Base-by-base conservation (phyloP, 2,797 vertebrate genomes). In the Orestias chungarensis region DNA sequence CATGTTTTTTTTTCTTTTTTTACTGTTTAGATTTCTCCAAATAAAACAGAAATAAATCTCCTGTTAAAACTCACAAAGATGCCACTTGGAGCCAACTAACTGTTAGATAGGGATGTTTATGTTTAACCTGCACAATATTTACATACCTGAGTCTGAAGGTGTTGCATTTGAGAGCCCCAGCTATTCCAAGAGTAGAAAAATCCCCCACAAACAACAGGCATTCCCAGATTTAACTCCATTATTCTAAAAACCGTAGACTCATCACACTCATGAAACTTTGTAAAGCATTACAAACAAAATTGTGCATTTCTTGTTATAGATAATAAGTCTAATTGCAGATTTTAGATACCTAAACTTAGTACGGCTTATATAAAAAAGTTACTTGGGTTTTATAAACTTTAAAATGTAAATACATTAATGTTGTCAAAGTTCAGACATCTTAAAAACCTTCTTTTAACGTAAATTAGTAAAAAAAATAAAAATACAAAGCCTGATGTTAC, bases 51-150 rank as follows among this genome's bases (percentile, higher is more conserved):
- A 54, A 47, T 68, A 72, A 29, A 77, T 79, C 78, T 89, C 65
- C 76, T 73, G 87, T 82, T 88, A 78, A 92, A 88, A 88, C 85
- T 83, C 86, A 89, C 89, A 82, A 72, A 85, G 88, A 89, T 90
- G 87, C 86, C 81, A 87, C 83, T 89, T 84, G 83, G 88, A 86
- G 82, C 77, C 82, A 88, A 68, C 75, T 83, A 67, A 89, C 86
- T 75, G 82, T 71, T 71, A 79, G 79, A 76, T 72, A 81, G 77
- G 87, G 74, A 86, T 86, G 82, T 91, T 88, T 89, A 89, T 88
- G 83, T 87, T 86, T 73, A 81, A 64, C 74, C 77, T 72, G 73
- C 64, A 78, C 52, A 40, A 12, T 73, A 80, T 87, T 81, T 83
- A 57, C 83, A 83, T 70, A 75, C 66, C 74, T 75, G 31, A 72